Conservation (phyloP, 2,797 vertebrate species). For the Alca torda region DNA sequence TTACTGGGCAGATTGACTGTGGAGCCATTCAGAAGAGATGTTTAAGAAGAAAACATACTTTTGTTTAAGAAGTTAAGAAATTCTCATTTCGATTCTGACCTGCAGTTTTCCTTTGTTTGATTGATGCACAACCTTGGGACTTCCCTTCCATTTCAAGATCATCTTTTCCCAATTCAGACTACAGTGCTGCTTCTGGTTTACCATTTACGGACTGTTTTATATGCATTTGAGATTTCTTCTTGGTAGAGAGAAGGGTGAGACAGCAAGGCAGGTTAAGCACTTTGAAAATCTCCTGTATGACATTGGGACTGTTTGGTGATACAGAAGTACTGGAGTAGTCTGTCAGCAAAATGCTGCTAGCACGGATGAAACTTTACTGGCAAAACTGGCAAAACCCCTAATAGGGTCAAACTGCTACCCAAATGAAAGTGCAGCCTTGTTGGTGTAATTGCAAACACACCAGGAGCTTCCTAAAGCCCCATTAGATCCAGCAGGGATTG, state of each 20-base stretch:
- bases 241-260: not conserved
- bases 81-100: not conserved
- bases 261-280: not conserved
- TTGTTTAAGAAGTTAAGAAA: not conserved
- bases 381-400: not conserved
- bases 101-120: not conserved
- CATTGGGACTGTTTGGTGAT: not conserved
- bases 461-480: not conserved
- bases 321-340: not conserved
- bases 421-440: not conserved
- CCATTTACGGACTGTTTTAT: not conserved
- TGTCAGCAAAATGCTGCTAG: not conserved
- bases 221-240: not conserved
- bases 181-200: not conserved
- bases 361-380: not conserved
- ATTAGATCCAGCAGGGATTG: not conserved
- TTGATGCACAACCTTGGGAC: not conserved
- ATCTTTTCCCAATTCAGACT: not conserved
- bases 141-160: not conserved
- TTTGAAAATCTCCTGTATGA: not conserved
- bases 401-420: not conserved
- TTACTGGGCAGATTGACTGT: not conserved
- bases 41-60: not conserved
- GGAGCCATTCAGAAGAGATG: not conserved
- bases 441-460: not conserved